Percentiles rank a stretch among this genome's conserved stretches.
These are phyloP conservation scores for Crotalus tigris DNA, from an alignment of 2,113 vertebrate genomes.

Conservation along the genomic window DNA sequence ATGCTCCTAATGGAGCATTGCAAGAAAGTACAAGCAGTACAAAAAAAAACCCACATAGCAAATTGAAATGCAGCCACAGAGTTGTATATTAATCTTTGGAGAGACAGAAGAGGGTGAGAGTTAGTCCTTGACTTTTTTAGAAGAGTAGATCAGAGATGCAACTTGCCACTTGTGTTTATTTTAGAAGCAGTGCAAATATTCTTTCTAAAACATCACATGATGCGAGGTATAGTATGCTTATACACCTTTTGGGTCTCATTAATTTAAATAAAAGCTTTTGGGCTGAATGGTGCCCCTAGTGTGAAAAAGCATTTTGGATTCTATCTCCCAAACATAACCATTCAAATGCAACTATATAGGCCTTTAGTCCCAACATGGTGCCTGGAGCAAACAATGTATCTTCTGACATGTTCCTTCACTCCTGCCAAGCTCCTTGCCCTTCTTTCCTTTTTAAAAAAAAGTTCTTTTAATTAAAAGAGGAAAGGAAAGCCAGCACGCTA, in stretches of 20 bases:
- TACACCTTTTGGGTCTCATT: background rate
- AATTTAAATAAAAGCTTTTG: background rate
- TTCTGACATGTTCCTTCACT: background rate
- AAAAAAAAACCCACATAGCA: background rate
- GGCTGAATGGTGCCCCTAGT: background rate
- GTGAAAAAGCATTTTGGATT: background rate
- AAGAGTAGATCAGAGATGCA: slow-evolving; percentile 9
- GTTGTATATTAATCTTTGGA: background rate
- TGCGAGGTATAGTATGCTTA: background rate
- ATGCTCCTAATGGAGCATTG: background rate
- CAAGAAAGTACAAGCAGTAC: background rate
- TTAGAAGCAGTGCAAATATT: background rate
- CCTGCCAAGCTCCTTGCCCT: background rate
- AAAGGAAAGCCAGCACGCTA: background rate
- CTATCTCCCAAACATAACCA: background rate
- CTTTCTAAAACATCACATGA: background rate
- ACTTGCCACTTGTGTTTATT: background rate
- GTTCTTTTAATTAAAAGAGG: background rate
- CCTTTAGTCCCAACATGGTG: background rate
- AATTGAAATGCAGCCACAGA: background rate
- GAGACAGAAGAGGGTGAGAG: background rate
- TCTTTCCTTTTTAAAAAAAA: background rate
- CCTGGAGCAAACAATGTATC: background rate
- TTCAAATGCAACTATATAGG: background rate
- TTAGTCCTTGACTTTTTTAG: background rate